phyloP scores from a whole-genome alignment of 2,113 vertebrate species.

The Columba livia region DNA sequence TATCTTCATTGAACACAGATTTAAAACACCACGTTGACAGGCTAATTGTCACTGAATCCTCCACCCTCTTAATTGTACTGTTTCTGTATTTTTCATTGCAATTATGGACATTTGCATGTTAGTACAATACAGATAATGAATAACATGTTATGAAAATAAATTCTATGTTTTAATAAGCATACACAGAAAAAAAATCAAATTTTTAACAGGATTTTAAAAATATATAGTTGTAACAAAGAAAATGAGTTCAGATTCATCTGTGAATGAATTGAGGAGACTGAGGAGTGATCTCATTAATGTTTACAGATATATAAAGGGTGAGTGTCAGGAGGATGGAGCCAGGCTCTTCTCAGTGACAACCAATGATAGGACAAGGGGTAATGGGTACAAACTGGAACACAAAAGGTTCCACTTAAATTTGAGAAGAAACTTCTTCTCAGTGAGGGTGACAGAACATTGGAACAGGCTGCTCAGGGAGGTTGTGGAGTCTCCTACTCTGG shows the following conservation, averaged over 20 bases:
- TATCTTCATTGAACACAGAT: background rate
- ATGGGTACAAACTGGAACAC: too few species aligned
- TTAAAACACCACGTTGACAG: background rate
- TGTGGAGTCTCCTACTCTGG: too few species aligned
- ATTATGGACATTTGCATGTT: background rate
- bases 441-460: too few species aligned
- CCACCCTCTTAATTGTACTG: background rate
- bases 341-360: too few species aligned
- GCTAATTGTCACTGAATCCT: background rate
- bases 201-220: background rate
- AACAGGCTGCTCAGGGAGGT: too few species aligned
- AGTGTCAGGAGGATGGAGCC: too few species aligned
- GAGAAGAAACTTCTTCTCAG: too few species aligned
- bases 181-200: background rate
- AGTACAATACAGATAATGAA: background rate
- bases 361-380: too few species aligned
- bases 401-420: too few species aligned
- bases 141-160: background rate
- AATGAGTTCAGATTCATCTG: background rate
- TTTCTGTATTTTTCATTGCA: background rate
- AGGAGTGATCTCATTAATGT: too few species aligned
- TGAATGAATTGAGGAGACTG: background rate
- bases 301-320: too few species aligned
- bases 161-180: background rate
- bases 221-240: background rate